Evolutionary conservation across 2,888 invertebrate genomes (phyloP).

Genomic region (Theristus sp.): DNA sequence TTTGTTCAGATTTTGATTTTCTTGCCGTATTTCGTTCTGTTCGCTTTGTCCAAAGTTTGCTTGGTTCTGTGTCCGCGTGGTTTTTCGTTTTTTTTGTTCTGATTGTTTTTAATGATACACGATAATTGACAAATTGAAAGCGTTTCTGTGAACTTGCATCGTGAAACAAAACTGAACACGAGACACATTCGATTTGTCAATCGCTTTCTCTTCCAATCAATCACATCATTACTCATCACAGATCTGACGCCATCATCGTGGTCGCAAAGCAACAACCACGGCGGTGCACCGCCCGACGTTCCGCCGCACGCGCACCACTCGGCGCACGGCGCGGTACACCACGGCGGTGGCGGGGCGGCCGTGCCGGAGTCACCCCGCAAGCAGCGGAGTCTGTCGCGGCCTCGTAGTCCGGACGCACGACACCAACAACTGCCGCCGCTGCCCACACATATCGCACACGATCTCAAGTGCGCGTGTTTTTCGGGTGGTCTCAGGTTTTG

Average conservation of each 20-base stretch:
- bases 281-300: not conserved
- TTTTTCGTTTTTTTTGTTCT: too few species aligned
- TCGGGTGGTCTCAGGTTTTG: not conserved
- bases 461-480: conserved; percentile 37
- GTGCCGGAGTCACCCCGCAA: not conserved
- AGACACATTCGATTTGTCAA: not conserved
- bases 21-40: too few species aligned
- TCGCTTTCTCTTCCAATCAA: not conserved
- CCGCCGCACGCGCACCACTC: not conserved
- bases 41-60: too few species aligned
- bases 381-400: conserved; percentile 14
- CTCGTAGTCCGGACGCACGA: conserved; percentile 10
- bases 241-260: not conserved
- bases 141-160: too few species aligned
- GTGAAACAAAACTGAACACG: too few species aligned
- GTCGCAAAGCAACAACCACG: not conserved
- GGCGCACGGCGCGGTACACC: not conserved
- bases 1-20: too few species aligned
- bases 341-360: not conserved
- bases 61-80: too few species aligned
- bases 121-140: too few species aligned
- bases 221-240: not conserved
- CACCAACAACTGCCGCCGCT: conserved; percentile 23
- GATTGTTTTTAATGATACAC: too few species aligned
- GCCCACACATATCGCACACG: conserved; percentile 34